phyloP scores from a whole-genome alignment of 1,140 invertebrate genomes.

The Euglossa dilemma region DNA sequence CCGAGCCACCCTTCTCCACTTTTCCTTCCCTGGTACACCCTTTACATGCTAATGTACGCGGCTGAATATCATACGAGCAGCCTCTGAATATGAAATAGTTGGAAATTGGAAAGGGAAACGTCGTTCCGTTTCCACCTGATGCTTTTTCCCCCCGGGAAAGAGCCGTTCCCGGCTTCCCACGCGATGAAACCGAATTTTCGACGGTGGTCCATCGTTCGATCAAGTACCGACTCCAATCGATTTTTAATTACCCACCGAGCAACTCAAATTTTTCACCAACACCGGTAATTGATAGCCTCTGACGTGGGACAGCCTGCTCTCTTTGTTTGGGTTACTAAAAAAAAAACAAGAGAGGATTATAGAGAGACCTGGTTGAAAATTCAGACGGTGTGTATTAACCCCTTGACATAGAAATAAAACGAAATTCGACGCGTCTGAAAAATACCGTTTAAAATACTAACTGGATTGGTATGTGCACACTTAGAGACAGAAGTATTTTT shows the following conservation, averaged over 20 bases:
- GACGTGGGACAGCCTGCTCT: no score
- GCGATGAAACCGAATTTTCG: slow-evolving; percentile 28
- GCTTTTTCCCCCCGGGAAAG: slow-evolving; percentile 26
- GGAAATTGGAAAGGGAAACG: slow-evolving; percentile 66
- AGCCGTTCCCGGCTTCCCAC: not conserved
- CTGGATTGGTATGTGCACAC: no score
- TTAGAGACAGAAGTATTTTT: no score
- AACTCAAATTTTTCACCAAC: no score
- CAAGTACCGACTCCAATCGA: not conserved
- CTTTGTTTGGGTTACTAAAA: no score
- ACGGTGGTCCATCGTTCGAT: not conserved
- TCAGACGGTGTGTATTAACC: not conserved
- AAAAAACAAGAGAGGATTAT: no score
- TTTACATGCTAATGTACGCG: slow-evolving; percentile 68
- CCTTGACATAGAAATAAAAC: no score
- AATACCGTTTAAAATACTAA: no score
- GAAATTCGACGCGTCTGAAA: no score
- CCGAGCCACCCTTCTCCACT: slow-evolving; percentile 26
- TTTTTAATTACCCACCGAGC: not conserved
- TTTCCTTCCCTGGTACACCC: slow-evolving; percentile 58
- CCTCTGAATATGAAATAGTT: slow-evolving; percentile 69
- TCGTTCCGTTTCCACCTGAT: slow-evolving; percentile 46
- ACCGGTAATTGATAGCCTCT: no score
- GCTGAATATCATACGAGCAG: slow-evolving; percentile 65
- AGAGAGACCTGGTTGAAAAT: not conserved